Evolutionary conservation across 2,797 vertebrate genomes (phyloP).

Genomic region (Nothura maculosa): DNA sequence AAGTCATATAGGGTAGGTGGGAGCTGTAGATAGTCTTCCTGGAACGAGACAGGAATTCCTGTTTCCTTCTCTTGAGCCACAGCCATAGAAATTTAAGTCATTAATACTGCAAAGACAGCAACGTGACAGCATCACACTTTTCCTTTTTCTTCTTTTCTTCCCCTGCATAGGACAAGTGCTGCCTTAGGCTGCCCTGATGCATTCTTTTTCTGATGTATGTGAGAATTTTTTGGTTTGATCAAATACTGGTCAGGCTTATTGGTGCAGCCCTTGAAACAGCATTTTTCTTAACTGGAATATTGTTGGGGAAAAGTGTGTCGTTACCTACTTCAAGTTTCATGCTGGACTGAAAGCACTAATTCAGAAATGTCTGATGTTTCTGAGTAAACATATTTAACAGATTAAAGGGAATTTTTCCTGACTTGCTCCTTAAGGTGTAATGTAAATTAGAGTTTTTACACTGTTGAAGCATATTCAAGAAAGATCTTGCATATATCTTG

Average conservation of each 20-base stretch:
- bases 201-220: not conserved
- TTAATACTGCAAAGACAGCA: not conserved
- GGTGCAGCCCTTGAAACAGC: not conserved
- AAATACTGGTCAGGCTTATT: not conserved
- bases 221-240: not conserved
- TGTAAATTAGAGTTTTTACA: not conserved
- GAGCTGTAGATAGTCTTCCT: not conserved
- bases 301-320: not conserved
- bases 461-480: not conserved
- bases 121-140: not conserved
- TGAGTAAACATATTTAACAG: not conserved
- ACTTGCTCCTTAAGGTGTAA: not conserved
- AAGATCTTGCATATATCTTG: not conserved
- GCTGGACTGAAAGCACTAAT: not conserved
- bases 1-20: not conserved
- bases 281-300: not conserved
- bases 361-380: not conserved
- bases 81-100: not conserved
- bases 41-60: not conserved
- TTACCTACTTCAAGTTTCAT: not conserved
- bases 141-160: not conserved
- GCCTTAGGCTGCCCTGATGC: not conserved
- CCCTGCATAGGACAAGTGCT: no score
- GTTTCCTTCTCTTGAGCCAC: not conserved
- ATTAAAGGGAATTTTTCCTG: not conserved